Conservation (phyloP, 2,888 invertebrate species). For the Acrocera orbiculus region DNA sequence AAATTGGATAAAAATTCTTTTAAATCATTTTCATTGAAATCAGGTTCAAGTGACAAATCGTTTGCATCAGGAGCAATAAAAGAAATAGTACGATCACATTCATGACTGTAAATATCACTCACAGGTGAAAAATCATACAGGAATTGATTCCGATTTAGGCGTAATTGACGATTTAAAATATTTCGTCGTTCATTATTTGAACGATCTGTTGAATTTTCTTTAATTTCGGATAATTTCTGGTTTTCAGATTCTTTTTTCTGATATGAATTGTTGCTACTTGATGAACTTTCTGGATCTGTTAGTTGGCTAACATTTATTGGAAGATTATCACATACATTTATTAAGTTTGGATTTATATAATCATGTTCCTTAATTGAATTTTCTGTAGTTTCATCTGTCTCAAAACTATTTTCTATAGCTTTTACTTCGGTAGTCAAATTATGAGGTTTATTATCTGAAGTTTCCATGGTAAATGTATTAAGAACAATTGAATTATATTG, state of each 20-base stretch:
- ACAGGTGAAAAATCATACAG: slow-evolving; percentile 29
- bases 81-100: slow-evolving; percentile 33
- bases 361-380: too few species aligned
- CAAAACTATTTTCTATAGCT: too few species aligned
- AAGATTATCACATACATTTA: slow-evolving; percentile 53
- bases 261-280: slow-evolving; percentile 15
- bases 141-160: slow-evolving; percentile 30
- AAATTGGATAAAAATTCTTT: slow-evolving; percentile 52
- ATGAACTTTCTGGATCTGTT: slow-evolving; percentile 10
- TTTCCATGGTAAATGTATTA: not conserved
- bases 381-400: too few species aligned
- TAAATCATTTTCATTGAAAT: slow-evolving; percentile 24
- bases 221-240: slow-evolving; percentile 11
- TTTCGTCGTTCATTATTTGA: slow-evolving; percentile 17
- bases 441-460: slow-evolving; percentile 1
- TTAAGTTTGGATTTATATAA: slow-evolving; percentile 41
- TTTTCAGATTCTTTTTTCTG: slow-evolving; percentile 1
- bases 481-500: too few species aligned
- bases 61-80: slow-evolving; percentile 1
- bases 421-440: too few species aligned
- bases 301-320: slow-evolving; percentile 39
- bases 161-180: slow-evolving; percentile 27
- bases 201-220: slow-evolving; percentile 9
- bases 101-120: slow-evolving; percentile 26
- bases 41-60: not conserved